Evolutionary conservation across 2,113 vertebrate genomes (phyloP).

Genomic region (Gymnarchus niloticus): DNA sequence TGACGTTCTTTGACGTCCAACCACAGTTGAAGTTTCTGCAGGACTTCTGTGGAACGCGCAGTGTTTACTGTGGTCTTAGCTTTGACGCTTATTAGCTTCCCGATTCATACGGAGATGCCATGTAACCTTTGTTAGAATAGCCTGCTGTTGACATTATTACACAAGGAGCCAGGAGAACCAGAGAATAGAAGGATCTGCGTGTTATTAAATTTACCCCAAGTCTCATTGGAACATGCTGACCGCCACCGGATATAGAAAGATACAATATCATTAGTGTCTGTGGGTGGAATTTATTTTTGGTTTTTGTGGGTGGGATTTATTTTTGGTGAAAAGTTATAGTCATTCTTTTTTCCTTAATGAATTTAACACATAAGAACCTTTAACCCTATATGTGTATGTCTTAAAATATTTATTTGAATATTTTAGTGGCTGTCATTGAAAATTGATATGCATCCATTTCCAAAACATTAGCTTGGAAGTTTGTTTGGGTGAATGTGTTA

Average conservation of each 20-base stretch:
- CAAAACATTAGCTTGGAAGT: not conserved
- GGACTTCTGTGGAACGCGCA: not conserved
- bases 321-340: not conserved
- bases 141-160: conserved; percentile 6
- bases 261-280: not conserved
- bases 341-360: not conserved
- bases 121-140: not conserved
- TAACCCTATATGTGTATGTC: not conserved
- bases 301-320: not conserved
- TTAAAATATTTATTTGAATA: not conserved
- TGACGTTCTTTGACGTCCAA: not conserved
- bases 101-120: not conserved
- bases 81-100: conserved; percentile 18
- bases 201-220: not conserved
- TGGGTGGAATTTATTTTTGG: not conserved
- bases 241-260: not conserved
- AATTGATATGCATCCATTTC: not conserved
- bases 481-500: not conserved
- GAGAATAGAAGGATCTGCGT: not conserved
- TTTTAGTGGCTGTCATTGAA: too few relatives aligned
- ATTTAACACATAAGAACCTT: not conserved
- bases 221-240: not conserved
- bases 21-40: not conserved
- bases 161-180: not conserved
- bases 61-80: not conserved